phyloP scores from a whole-genome alignment of 2,113 vertebrate genomes.

The Myrmecobius fasciatus region DNA sequence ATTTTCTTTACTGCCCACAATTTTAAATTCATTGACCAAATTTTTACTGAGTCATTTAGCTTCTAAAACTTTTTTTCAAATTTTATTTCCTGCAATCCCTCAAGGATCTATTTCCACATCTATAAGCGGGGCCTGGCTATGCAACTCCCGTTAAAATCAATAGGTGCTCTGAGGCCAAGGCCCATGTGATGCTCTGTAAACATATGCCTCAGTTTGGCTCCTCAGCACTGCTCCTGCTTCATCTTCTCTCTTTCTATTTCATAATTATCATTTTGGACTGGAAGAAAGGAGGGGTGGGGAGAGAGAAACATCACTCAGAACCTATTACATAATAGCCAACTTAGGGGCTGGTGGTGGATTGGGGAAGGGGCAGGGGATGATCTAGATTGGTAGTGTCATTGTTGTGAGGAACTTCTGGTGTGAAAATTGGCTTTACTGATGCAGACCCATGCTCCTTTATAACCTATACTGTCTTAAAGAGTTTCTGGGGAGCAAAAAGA shows the following conservation, averaged over 20 bases:
- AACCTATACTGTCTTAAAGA: not conserved
- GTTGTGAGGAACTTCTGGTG: not conserved
- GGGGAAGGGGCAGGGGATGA: not conserved
- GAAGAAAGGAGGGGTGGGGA: too few species aligned
- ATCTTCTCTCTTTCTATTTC: constrained; percentile 23
- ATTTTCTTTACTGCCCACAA: not conserved
- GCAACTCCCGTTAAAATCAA: not conserved
- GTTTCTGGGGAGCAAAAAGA: not conserved
- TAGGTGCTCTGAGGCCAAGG: not conserved
- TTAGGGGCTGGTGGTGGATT: not conserved
- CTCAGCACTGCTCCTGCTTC: constrained; percentile 13
- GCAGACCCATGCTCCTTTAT: not conserved
- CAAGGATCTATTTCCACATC: constrained; percentile 45
- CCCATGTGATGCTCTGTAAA: not conserved
- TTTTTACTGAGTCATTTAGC: constrained; percentile 40
- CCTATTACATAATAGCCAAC: not conserved
- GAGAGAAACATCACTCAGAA: not conserved
- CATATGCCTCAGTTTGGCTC: not conserved
- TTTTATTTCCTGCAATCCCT: constrained; percentile 30
- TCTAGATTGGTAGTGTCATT: not conserved
- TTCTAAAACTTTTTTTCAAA: constrained; percentile 46
- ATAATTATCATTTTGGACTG: not conserved
- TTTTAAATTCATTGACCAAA: not conserved
- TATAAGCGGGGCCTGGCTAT: not conserved
- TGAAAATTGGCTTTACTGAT: not conserved